These are phyloP conservation scores for Uloborus diversus DNA, from an alignment of 1,140 invertebrate species.

Conservation along the genomic window DNA sequence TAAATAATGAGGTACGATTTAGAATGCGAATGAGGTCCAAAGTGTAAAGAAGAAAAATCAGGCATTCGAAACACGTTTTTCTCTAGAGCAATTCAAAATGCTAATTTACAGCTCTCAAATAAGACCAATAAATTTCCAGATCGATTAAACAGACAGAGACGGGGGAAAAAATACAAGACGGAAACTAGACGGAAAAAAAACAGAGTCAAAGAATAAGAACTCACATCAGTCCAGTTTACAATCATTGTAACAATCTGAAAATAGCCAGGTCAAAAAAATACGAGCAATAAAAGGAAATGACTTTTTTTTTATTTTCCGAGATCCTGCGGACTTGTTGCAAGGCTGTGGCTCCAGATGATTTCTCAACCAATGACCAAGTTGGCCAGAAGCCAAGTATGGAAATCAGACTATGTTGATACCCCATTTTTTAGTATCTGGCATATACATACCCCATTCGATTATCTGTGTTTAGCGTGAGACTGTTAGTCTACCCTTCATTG, in stretches of 20 bases:
- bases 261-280: not conserved
- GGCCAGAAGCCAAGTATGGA: too few species aligned
- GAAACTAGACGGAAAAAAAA: too few species aligned
- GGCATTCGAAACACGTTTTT: slow-evolving; percentile 16
- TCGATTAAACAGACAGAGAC: slow-evolving; percentile 7
- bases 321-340: too few species aligned
- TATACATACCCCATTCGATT: too few species aligned
- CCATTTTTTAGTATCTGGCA: too few species aligned
- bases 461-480: too few species aligned
- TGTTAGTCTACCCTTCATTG: too few species aligned
- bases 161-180: not conserved
- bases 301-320: too few species aligned
- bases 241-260: not conserved
- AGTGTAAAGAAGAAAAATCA: slow-evolving; percentile 1
- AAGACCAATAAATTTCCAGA: slow-evolving; percentile 12
- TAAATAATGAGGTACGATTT: slow-evolving; percentile 26
- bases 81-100: slow-evolving; percentile 27
- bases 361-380: too few species aligned
- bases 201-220: too few species aligned
- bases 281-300: not conserved
- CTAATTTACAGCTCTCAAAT: slow-evolving; percentile 18
- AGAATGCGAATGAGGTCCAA: slow-evolving; percentile 21
- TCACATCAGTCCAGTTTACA: not conserved
- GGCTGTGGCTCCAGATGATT: too few species aligned
- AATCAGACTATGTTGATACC: too few species aligned